Evolutionary conservation across 2,797 vertebrate genomes (phyloP).

Genomic region (Notolepis coatsorum): DNA sequence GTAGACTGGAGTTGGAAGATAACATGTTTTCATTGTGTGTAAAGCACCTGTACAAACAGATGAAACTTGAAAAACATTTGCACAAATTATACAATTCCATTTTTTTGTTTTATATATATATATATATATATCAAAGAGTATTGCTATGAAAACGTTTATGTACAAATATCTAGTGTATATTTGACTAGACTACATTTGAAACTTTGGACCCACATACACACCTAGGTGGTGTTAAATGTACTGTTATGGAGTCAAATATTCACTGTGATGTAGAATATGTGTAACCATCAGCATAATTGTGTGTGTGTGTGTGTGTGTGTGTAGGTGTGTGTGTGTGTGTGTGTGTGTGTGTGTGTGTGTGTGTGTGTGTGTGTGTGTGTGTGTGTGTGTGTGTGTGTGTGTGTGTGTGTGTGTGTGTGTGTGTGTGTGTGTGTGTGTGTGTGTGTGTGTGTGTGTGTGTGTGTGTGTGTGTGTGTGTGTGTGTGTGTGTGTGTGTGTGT

Average conservation of each 20-base stretch:
- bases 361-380: conserved; percentile 1
- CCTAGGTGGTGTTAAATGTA: no score
- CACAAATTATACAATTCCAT: no score
- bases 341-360: conserved; percentile 10
- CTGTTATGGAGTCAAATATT: no score
- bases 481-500: conserved; percentile 41
- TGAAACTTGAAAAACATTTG: conserved; percentile 21
- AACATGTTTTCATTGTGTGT: conserved; percentile 62
- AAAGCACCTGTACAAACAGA: background rate
- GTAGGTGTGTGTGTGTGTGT: background rate
- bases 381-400: background rate
- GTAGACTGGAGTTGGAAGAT: conserved; percentile 32
- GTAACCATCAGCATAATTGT: no score
- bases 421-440: conserved; percentile 10
- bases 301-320: no score
- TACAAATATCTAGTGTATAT: no score
- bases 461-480: conserved; percentile 10
- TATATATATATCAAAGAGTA: no score
- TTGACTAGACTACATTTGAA: no score
- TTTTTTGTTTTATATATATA: no score
- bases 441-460: background rate
- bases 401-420: background rate
- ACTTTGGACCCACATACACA: no score
- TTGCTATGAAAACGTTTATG: no score
- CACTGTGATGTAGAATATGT: no score